Conservation (phyloP, 2,888 invertebrate genomes). For the Epinotia brunnichana region DNA sequence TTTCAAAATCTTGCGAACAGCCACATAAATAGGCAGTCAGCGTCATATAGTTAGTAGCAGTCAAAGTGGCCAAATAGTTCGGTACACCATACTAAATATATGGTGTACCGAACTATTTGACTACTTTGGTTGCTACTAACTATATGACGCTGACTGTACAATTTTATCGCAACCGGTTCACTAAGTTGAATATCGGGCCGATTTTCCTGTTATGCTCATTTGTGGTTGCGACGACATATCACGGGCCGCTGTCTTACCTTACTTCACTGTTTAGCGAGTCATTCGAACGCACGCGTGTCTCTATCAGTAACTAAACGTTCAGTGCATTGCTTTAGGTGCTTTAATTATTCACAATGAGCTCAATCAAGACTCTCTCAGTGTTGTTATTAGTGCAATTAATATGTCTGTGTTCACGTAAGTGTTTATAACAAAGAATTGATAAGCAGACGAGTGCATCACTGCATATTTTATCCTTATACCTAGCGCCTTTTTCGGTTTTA, state of each 20-base stretch:
- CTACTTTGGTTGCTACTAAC: too few species aligned
- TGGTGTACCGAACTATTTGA: too few species aligned
- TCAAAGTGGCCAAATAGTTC: too few species aligned
- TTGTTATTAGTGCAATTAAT: constrained; percentile 45
- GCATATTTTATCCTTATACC: not conserved
- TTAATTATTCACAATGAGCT: constrained; percentile 45
- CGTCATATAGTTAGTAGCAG: too few species aligned
- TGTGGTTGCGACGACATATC: constrained; percentile 25
- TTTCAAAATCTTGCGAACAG: constrained; percentile 13
- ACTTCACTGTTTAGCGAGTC: constrained; percentile 16
- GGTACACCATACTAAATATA: too few species aligned
- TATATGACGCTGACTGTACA: too few species aligned
- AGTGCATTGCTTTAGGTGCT: constrained; percentile 42
- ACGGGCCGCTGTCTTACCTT: constrained; percentile 1
- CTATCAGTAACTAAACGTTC: not conserved
- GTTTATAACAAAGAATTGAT: constrained; percentile 10
- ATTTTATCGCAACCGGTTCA: constrained; percentile 34
- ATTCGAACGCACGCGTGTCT: constrained; percentile 17
- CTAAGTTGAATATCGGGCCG: constrained; percentile 15
- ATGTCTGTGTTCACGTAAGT: constrained; percentile 49
- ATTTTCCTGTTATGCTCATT: constrained; percentile 39
- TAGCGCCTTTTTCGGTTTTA: constrained; percentile 50
- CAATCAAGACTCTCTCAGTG: constrained; percentile 44
- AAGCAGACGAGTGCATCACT: constrained; percentile 10
- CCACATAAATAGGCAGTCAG: constrained; percentile 10